phyloP scores from a whole-genome alignment of 1,140 invertebrate genomes.

The Dendrolimus punctatus region DNA sequence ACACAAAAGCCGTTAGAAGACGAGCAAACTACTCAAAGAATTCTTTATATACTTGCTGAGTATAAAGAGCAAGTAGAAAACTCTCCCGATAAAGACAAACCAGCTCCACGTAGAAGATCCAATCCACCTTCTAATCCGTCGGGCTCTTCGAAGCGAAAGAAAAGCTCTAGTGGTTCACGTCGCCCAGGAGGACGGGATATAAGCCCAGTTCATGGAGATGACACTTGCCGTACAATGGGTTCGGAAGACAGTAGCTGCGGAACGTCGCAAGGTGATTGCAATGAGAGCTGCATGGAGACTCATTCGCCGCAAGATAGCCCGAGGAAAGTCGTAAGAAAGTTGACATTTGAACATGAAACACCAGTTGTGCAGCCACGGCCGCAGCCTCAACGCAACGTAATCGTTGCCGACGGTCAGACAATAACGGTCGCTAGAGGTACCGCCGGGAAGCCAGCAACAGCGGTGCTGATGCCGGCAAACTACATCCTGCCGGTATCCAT shows the following conservation, averaged over 20 bases:
- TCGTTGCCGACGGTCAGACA: slow-evolving; percentile 72
- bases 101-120: slow-evolving; percentile 80
- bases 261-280: slow-evolving; percentile 72
- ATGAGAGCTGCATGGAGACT: slow-evolving; percentile 55
- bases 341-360: slow-evolving; percentile 58
- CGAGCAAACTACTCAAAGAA: slow-evolving; percentile 85
- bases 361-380: slow-evolving; percentile 24
- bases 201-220: slow-evolving; percentile 75
- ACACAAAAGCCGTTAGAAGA: slow-evolving; percentile 86
- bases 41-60: slow-evolving; percentile 85
- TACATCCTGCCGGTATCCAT: slow-evolving; percentile 80
- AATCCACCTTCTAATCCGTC: slow-evolving; percentile 83
- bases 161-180: slow-evolving; percentile 74
- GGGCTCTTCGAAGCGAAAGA: slow-evolving; percentile 81
- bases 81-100: slow-evolving; percentile 87
- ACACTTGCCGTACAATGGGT: slow-evolving; percentile 77
- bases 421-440: slow-evolving; percentile 63
- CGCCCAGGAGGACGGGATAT: slow-evolving; percentile 69
- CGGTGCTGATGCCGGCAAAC: slow-evolving; percentile 78
- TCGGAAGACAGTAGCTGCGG: slow-evolving; percentile 82
- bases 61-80: slow-evolving; percentile 86
- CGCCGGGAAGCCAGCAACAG: slow-evolving; percentile 69
- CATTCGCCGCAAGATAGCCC: slow-evolving; percentile 69
- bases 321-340: slow-evolving; percentile 57
- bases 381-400: slow-evolving; percentile 68